A percentile compares a stretch with the other conserved stretches of the same genome.
Evolutionary conservation across 2,888 invertebrate genomes (phyloP).

Genomic region (Lathronympha strigana): DNA sequence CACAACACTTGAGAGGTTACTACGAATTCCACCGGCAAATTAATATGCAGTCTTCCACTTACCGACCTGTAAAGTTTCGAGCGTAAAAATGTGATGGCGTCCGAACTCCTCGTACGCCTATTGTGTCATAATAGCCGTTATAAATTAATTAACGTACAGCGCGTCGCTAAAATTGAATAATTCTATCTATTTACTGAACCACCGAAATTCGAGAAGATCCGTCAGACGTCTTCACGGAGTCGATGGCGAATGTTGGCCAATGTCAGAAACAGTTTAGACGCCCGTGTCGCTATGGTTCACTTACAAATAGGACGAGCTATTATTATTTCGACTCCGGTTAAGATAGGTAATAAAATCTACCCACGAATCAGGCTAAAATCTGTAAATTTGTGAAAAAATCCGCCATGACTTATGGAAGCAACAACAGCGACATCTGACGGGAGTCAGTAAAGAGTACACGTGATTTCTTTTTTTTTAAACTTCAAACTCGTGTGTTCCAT

Average conservation of each 20-base stretch:
- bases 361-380: constrained; percentile 76
- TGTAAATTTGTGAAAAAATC: constrained; percentile 78
- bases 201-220: constrained; percentile 77
- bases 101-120: constrained; percentile 61
- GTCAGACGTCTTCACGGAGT: constrained; percentile 63
- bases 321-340: constrained; percentile 72
- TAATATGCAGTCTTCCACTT: constrained; percentile 48
- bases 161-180: constrained; percentile 67
- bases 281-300: constrained; percentile 67
- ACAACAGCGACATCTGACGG: constrained; percentile 79
- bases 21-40: constrained; percentile 45
- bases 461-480: constrained; percentile 70
- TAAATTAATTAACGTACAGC: constrained; percentile 63
- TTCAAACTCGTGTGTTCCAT: constrained; percentile 69
- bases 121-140: constrained; percentile 75
- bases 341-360: constrained; percentile 69
- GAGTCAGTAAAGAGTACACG: constrained; percentile 67
- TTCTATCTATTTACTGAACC: constrained; percentile 67
- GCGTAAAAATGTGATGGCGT: constrained; percentile 59
- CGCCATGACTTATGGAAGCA: constrained; percentile 79
- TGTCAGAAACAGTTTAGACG: constrained; percentile 53
- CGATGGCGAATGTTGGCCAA: constrained; percentile 57
- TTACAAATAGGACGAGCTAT: constrained; percentile 65
- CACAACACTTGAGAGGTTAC: constrained; percentile 39
- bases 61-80: constrained; percentile 70